These are phyloP conservation scores for Geotrupes spiniger DNA, from an alignment of 2,888 invertebrate species.

Conservation along the genomic window DNA sequence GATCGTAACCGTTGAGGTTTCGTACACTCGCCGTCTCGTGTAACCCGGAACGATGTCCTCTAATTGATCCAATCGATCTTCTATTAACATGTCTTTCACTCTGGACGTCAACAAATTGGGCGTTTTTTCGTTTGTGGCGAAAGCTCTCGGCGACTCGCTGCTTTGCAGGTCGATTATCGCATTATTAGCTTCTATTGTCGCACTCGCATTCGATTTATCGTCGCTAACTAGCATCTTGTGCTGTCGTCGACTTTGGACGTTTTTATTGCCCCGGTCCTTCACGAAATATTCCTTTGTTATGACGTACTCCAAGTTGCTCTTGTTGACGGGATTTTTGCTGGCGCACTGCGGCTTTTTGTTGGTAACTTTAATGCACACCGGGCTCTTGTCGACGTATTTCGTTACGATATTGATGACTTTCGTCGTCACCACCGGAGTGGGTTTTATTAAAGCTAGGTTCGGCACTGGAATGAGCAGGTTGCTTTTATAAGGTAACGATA, in stretches of 20 bases:
- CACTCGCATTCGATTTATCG: not conserved
- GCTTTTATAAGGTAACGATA: slow-evolving; percentile 42
- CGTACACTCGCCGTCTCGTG: slow-evolving; percentile 40
- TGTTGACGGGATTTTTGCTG: slow-evolving; percentile 19
- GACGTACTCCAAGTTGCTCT: slow-evolving; percentile 33
- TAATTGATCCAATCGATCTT: slow-evolving; percentile 46
- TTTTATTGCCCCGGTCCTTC: slow-evolving; percentile 18
- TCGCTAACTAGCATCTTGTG: slow-evolving; percentile 9
- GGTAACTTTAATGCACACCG: slow-evolving; percentile 45
- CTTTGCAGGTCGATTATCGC: slow-evolving; percentile 22
- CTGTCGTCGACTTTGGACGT: slow-evolving; percentile 5
- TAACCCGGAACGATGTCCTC: slow-evolving; percentile 47
- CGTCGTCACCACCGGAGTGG: slow-evolving; percentile 42
- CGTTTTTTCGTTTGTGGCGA: slow-evolving; percentile 29
- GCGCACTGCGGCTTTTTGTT: slow-evolving; percentile 32
- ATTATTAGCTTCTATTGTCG: not conserved
- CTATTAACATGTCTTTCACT: slow-evolving; percentile 43
- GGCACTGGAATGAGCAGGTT: slow-evolving; percentile 37
- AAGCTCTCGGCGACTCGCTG: slow-evolving; percentile 32
- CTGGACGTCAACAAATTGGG: slow-evolving; percentile 33
- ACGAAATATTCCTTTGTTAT: slow-evolving; percentile 45
- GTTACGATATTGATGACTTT: slow-evolving; percentile 45
- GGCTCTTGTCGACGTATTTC: slow-evolving; percentile 44
- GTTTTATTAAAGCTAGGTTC: slow-evolving; percentile 33
- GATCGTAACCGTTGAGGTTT: slow-evolving; percentile 47